These are phyloP conservation scores for Alitta virens DNA, from an alignment of 2,888 invertebrate species.

Conservation along the genomic window DNA sequence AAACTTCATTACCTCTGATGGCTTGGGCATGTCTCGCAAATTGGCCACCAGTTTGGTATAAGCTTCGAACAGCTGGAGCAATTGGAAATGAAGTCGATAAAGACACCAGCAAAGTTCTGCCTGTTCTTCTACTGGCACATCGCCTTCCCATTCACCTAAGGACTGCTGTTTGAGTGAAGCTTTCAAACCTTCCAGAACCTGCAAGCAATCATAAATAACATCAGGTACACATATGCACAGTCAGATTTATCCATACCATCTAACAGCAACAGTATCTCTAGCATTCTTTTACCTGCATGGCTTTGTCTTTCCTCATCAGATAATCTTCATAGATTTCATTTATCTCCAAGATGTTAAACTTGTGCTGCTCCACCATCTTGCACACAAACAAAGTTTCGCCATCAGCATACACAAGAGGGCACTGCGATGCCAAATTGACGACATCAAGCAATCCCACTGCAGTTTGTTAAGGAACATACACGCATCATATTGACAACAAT, in stretches of 20 bases:
- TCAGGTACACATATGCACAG: too few relatives aligned
- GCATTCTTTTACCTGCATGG: conserved; percentile 63
- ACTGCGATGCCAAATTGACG: conserved; percentile 62
- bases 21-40: conserved; percentile 16
- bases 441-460: too few relatives aligned
- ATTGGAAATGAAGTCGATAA: conserved; percentile 89
- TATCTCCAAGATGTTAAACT: conserved; percentile 86
- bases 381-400: conserved; percentile 61
- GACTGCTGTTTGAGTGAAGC: conserved; percentile 75
- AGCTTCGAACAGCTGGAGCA: conserved; percentile 78
- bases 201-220: not conserved
- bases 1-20: conserved; percentile 25
- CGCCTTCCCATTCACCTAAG: conserved; percentile 68
- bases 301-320: conserved; percentile 86
- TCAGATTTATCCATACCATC: too few relatives aligned
- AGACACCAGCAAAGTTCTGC: conserved; percentile 81
- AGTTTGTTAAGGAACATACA: too few relatives aligned
- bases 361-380: conserved; percentile 73
- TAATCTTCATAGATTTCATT: conserved; percentile 95
- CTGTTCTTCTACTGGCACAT: conserved; percentile 58
- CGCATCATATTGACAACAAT: too few relatives aligned
- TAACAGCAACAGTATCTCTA: too few relatives aligned
- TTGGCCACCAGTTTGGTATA: conserved; percentile 58
- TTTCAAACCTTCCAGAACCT: conserved; percentile 69
- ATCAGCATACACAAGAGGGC: conserved; percentile 86